phyloP scores from a whole-genome alignment of 2,113 vertebrate genomes.

The Boleophthalmus pectinirostris region DNA sequence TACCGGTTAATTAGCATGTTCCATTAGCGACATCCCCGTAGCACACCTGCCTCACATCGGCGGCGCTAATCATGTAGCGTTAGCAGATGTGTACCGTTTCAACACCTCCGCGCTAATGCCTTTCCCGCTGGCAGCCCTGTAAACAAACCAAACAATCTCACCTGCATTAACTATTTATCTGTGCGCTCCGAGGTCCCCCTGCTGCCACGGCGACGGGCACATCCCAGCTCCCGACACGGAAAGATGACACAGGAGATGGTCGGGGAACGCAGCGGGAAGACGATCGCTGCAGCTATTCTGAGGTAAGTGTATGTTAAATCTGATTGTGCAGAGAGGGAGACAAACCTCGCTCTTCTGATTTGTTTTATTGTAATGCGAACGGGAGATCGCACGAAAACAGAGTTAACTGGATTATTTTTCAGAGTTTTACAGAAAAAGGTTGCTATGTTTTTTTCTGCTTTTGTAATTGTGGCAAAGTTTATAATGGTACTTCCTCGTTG shows the following conservation, averaged over 20 bases:
- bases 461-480: too few relatives aligned
- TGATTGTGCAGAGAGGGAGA: too few relatives aligned
- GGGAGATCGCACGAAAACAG: too few relatives aligned
- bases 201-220: conserved; percentile 15
- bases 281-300: conserved; percentile 14
- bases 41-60: neutral
- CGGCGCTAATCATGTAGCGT: neutral
- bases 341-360: too few relatives aligned
- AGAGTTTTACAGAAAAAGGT: too few relatives aligned
- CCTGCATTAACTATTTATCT: conserved; percentile 29
- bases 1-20: neutral
- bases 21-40: neutral
- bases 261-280: conserved; percentile 6
- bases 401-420: too few relatives aligned
- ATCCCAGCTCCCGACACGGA: conserved; percentile 15
- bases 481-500: too few relatives aligned
- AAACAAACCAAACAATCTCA: conserved; percentile 32
- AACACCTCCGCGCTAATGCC: conserved; percentile 12
- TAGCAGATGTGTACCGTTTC: conserved; percentile 34
- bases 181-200: conserved; percentile 2
- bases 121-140: conserved; percentile 1
- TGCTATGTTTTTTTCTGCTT: too few relatives aligned
- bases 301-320: conserved; percentile 22
- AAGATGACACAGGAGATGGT: conserved; percentile 7
- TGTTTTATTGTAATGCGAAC: too few relatives aligned